Percentiles rank a stretch among this genome's conserved stretches.
Conservation (phyloP, 1,140 invertebrate genomes). For the Drosophila eugracilis region DNA sequence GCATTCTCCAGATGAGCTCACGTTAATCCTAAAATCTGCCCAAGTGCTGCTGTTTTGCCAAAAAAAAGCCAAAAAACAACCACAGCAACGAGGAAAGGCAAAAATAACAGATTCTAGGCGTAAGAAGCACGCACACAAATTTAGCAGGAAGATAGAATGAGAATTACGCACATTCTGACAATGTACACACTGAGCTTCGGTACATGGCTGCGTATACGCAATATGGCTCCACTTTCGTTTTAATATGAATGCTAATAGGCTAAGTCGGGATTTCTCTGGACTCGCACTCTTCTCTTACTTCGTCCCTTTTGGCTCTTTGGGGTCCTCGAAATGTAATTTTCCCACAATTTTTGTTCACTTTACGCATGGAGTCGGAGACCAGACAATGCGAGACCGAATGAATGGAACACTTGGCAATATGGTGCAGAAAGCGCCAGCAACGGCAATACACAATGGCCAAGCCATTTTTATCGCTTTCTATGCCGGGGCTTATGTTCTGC, state of each 20-base stretch:
- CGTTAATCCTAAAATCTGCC: conserved; percentile 82
- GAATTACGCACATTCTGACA: conserved; percentile 49
- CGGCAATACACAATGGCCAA: conserved; percentile 64
- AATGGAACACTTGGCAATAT: conserved; percentile 63
- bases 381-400: conserved; percentile 56
- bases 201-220: conserved; percentile 73
- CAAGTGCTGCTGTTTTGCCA: conserved; percentile 68
- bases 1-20: conserved; percentile 42
- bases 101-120: conserved; percentile 67
- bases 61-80: too few relatives aligned
- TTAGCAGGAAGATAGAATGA: not conserved
- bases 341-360: conserved; percentile 82
- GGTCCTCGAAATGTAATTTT: conserved; percentile 75
- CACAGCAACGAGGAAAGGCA: conserved; percentile 36
- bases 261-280: conserved; percentile 78
- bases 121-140: conserved; percentile 35
- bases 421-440: conserved; percentile 25
- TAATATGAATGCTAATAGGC: conserved; percentile 84
- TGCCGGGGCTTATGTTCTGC: conserved; percentile 76
- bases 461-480: conserved; percentile 80
- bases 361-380: conserved; percentile 61
- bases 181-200: conserved; percentile 39
- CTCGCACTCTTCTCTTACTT: not conserved
- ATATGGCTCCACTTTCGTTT: conserved; percentile 83
- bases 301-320: not conserved